Evolutionary conservation across 2,113 vertebrate species (phyloP), one percentile per base, ranked within the genome.

Genomic region (Xenopus laevis): DNA sequence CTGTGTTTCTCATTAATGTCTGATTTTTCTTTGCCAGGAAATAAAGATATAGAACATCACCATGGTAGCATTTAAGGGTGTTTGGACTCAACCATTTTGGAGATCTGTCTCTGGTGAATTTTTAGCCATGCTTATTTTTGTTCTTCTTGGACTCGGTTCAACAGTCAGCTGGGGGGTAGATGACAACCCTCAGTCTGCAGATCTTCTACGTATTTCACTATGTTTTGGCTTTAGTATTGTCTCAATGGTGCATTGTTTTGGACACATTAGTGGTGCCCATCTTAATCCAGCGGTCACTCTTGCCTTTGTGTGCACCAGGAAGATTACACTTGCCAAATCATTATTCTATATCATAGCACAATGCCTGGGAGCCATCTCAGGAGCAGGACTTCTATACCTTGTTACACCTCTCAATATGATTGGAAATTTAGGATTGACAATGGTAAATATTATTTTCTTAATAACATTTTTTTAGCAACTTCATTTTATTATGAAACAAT

Each of bases 51-150:
- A 47, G 8, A 67, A 6, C 53, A 62, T 68, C 78, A 82, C 79
- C 70, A 92, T 93, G 92, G 83, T 79, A 21, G 92, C 91, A 47
- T 92, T 90, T 71, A 92, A 90, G 83, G 90, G 90, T 40, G 89
- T 93, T 74, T 91, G 90, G 90, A 93, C 90, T 67, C 90, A 93
- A 79, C 81, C 85, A 23, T 93, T 92, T 83, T 93, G 92, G 91
- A 86, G 87, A 81, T 88, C 90, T 5, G 91, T 92, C 53, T 87
- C 84, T n/a, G 90, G 83, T 61, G 92, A 93, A 84, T 91, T 87
- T 79, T 71, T 92, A 65, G 90, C 90, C 47, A 91, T 86, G 30
- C 71, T 91, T 47, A 84, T 93, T 79, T 93, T 93, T 70, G 85
- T 93, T 63, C 81, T 93, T 44, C 82, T 93, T 47, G 78, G 91